Evolutionary conservation across 35 echinoderm and acorn worm genomes (phyloP), one percentile per base, ranked within the genome.

Genomic region (Apostichopus parvimensis): DNA sequence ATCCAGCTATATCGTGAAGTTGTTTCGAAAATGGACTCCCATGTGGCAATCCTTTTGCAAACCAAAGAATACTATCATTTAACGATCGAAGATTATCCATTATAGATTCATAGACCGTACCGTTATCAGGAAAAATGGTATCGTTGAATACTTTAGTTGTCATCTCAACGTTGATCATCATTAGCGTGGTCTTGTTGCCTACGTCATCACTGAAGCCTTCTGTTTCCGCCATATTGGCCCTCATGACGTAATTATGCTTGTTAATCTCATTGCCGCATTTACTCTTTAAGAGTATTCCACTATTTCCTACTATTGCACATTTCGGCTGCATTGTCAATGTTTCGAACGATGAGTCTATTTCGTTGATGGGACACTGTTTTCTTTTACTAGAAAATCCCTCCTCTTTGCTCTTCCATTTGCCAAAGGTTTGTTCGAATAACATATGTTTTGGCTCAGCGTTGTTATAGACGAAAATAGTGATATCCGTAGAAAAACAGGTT

Each of bases 221-320:
- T 70, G 87, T 87, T 1, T 54, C 53, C n/a, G 91, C 80, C 56
- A 92, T 56, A 64, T 92, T 92, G 0, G 64, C 17, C 52, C 91
- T 58, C 45, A 92, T 92, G 21, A 92, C 82, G 62, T 59, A 92
- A 72, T 92, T 77, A 75, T 92, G 82, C 11, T 15, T 21, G 34
- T 92, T 82, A 56, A 92, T 92, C 64, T 60, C 91, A 14, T 28
- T 26, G 1, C 91, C 91, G 54, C 91, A 92, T 25, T 17, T 23
- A 57, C 91, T 92, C 28, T 87, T 82, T 11, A 53, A 9, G 13
- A 92, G 64, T 66, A 92, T 92, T 5, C 91, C 91, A 71, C 78
- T 64, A 53, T 87, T 92, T 0, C 91, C 91, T 9, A 92, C 65
- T 22, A 92, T 54, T 68, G 91, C 91, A 68, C 91, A 92, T 21